Conservation (phyloP, 1,140 invertebrate genomes). For the Atta cephalotes region DNA sequence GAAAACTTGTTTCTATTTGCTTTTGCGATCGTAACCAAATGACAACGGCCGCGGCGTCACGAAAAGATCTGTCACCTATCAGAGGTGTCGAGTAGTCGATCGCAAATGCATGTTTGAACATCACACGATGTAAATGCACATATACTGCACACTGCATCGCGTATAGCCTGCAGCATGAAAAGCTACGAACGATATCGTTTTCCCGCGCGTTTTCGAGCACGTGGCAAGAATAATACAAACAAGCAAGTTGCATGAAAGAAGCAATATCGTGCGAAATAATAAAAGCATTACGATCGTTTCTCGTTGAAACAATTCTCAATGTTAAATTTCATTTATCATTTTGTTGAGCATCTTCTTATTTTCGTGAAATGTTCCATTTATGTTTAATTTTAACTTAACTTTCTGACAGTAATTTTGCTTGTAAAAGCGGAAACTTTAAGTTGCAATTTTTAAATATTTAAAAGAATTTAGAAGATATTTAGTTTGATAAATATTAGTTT, state of each 20-base stretch:
- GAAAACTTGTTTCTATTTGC: constrained; percentile 3
- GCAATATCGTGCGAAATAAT: constrained; percentile 22
- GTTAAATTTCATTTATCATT: neutral
- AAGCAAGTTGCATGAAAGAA: constrained; percentile 35
- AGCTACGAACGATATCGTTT: constrained; percentile 19
- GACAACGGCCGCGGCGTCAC: constrained; percentile 16
- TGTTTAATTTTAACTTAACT: neutral
- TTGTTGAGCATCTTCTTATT: neutral
- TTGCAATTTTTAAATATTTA: neutral
- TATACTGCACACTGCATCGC: neutral
- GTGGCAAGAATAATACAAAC: constrained; percentile 32
- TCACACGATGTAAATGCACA: constrained; percentile 34
- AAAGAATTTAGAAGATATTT: neutral
- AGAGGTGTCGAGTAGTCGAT: constrained; percentile 30
- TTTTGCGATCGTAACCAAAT: constrained; percentile 11
- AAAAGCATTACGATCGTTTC: neutral
- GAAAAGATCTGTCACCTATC: constrained; percentile 54
- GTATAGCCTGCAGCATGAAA: constrained; percentile 20
- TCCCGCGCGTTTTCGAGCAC: constrained; percentile 27
- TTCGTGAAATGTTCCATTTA: neutral
- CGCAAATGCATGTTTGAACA: constrained; percentile 26
- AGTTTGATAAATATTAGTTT: neutral
- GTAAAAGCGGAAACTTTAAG: neutral
- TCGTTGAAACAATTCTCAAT: constrained; percentile 22
- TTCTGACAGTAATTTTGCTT: neutral